Evolutionary conservation across 1,140 invertebrate genomes (phyloP).

Genomic region (Bombus difficillimus): DNA sequence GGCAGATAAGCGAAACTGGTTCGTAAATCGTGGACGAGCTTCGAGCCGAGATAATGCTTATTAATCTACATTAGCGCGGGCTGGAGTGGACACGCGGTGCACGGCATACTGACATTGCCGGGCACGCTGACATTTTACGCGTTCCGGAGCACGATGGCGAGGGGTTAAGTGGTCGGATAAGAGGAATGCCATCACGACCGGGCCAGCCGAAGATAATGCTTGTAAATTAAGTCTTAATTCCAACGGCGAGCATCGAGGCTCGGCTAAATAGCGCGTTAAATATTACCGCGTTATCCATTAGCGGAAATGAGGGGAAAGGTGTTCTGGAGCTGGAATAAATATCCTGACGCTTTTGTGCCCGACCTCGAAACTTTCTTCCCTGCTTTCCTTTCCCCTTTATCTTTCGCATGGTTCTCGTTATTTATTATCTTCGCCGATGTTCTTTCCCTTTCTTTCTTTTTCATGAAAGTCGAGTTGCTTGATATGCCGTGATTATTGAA

Average conservation of each 20-base stretch:
- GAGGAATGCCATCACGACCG: slow-evolving; percentile 19
- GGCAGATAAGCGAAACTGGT: slow-evolving; percentile 41
- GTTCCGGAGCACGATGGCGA: not conserved
- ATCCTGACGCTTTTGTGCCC: not conserved
- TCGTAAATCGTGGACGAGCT: slow-evolving; percentile 20
- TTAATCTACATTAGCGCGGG: slow-evolving; percentile 62
- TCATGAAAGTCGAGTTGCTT: too few species aligned
- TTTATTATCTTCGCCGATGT: not conserved
- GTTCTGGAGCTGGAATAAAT: not conserved
- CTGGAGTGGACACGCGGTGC: slow-evolving; percentile 61
- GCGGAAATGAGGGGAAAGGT: not conserved
- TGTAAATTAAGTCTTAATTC: slow-evolving; percentile 55
- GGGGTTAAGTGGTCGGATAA: slow-evolving; percentile 53
- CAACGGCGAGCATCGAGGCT: not conserved
- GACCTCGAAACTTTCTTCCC: not conserved
- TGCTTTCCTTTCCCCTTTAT: not conserved
- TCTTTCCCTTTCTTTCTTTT: not conserved
- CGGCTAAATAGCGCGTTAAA: slow-evolving; percentile 36
- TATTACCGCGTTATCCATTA: slow-evolving; percentile 32
- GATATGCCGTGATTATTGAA: too few species aligned
- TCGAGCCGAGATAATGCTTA: slow-evolving; percentile 54
- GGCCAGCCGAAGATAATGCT: slow-evolving; percentile 32
- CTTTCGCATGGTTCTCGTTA: not conserved
- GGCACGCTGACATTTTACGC: slow-evolving; percentile 21
- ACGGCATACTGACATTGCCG: slow-evolving; percentile 35